phyloP scores from a whole-genome alignment of 2,113 vertebrate genomes.

The Sturnira hondurensis region DNA sequence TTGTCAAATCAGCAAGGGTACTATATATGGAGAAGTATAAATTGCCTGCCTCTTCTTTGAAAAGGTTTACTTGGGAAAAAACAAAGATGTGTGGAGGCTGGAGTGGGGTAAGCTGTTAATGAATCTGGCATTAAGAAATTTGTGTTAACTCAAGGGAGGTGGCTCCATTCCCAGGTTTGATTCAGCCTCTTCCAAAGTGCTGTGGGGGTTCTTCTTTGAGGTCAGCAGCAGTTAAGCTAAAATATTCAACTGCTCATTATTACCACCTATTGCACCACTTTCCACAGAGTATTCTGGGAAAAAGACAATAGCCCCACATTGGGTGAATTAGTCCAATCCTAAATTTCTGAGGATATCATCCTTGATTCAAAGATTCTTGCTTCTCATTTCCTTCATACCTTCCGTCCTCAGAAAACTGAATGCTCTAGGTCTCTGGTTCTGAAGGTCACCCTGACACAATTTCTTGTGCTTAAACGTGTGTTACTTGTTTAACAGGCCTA shows the following conservation, averaged over 20 bases:
- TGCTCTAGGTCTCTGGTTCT: not conserved
- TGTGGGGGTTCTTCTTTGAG: constrained; percentile 46
- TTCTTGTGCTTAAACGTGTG: not conserved
- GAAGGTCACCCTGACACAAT: not conserved
- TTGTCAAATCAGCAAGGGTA: not conserved
- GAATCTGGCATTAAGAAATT: constrained; percentile 60
- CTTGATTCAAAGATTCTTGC: not conserved
- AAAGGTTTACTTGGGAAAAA: not conserved
- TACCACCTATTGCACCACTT: not conserved
- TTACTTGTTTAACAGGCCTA: not conserved
- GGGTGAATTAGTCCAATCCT: not conserved
- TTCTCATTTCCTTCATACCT: not conserved
- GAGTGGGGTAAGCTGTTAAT: constrained; percentile 30
- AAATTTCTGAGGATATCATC: not conserved
- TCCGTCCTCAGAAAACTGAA: not conserved
- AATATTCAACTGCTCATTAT: constrained; percentile 58
- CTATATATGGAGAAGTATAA: not conserved
- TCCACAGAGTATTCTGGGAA: constrained; percentile 29
- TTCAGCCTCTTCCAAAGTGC: constrained; percentile 16
- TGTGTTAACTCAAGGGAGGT: constrained; percentile 32
- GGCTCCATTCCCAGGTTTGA: constrained; percentile 41
- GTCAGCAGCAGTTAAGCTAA: constrained; percentile 32
- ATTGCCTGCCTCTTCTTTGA: not conserved
- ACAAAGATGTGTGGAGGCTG: not conserved
- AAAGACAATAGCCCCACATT: not conserved